A percentile compares a stretch with the other conserved stretches of the same genome.
Evolutionary conservation across 2,797 vertebrate genomes (phyloP).

Genomic region (Tenualosa ilisha): DNA sequence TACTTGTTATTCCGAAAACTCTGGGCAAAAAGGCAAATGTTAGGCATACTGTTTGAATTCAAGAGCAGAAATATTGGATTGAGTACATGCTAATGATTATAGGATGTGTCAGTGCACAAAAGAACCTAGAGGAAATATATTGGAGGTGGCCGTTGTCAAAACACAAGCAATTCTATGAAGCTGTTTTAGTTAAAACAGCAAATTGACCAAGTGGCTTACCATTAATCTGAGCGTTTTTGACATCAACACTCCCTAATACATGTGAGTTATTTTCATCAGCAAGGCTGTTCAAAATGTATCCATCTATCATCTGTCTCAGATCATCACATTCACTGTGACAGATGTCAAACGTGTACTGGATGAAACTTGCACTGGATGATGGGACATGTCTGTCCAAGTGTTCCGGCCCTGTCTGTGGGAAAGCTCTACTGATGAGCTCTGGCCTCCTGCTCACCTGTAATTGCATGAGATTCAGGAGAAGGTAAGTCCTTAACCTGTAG

Average conservation of each 20-base stretch:
- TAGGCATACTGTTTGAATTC: not conserved
- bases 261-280: too few species aligned
- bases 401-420: not conserved
- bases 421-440: not conserved
- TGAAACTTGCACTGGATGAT: not conserved
- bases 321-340: not conserved
- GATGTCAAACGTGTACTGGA: not conserved
- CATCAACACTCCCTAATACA: not conserved
- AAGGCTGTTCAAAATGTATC: not conserved
- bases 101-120: not conserved
- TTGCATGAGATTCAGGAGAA: not conserved
- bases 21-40: not conserved
- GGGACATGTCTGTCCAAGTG: not conserved
- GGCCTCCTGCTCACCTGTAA: not conserved
- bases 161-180: not conserved
- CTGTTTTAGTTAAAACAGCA: not conserved
- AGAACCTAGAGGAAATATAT: not conserved
- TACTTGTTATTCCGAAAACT: not conserved
- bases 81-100: not conserved
- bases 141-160: not conserved
- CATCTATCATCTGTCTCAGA: not conserved
- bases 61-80: not conserved
- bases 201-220: not conserved
- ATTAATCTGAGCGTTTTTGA: not conserved
- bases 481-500: constrained; percentile 1